Base-by-base conservation (phyloP, 1,140 invertebrate genomes). In the Rhopalosiphum maidis region DNA sequence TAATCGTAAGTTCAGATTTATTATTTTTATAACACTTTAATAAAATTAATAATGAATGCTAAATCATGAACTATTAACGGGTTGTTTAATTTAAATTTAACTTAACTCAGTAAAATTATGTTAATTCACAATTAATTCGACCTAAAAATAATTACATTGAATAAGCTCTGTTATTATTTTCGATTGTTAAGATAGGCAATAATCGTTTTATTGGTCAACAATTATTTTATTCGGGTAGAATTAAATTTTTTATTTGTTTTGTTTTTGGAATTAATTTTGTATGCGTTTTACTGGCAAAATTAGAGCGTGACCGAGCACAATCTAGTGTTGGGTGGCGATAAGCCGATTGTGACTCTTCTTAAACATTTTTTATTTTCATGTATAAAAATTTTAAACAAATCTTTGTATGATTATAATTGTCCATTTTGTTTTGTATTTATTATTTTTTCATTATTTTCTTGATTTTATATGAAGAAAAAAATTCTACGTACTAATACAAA, bases 281-380 rank as follows among this genome's bases (percentile, higher is more conserved):
- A 60, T 5, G 30, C 23, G 23, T 93, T 86, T 55, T 93, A 85
- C 48, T 1, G n/a, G 77, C n/a, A 85, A 85, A 93, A 93, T 93
- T 93, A 93, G 91, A 93, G 91, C 91, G 51, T 93, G 91, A 93
- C 91, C 23, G 91, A 30, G 43, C 23, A 41, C 23, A 90, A 92
- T 41, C 48, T 54, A 37, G 48, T 41, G 35, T 93, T 83, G 1
- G 46, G 82, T 55, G 43, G 23, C 48, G 48, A 54, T 85, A 41
- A 51, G 18, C 11, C 30, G 46, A 8, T 30, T 7, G 35, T 41
- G 82, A 55, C n/a, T 85, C 23, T 93, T 37, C 46, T 83, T 41
- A 68, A 41, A 60, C 30, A 68, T 35, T 25, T 43, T 30, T 90
- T 68, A 90, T 55, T 68, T 41, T 68, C 55, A 60, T 25, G 15